Evolutionary conservation across 1,140 invertebrate genomes (phyloP).

Genomic region (Lanistes nyassanus): DNA sequence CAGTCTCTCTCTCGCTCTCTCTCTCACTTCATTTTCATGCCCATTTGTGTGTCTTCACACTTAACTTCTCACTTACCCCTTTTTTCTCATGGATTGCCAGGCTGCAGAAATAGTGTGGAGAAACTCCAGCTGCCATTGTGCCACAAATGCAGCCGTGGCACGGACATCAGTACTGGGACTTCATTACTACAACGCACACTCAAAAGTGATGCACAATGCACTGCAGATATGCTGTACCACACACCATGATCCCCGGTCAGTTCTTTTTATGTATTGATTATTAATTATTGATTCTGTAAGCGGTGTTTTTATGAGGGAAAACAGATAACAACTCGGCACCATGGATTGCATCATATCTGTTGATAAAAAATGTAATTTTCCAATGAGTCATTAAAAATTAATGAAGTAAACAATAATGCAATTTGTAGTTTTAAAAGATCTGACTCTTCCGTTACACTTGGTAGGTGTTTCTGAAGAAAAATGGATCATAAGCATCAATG

Average conservation of each 20-base stretch:
- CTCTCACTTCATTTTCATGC: neutral
- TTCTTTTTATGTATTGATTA: neutral
- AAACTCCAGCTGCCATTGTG: slow-evolving; percentile 40
- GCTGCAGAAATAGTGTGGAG: slow-evolving; percentile 62
- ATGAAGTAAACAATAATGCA: too few species aligned
- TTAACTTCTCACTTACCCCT: too few species aligned
- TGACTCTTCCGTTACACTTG: too few species aligned
- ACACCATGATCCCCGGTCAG: slow-evolving; percentile 58
- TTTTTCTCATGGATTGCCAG: slow-evolving; percentile 31
- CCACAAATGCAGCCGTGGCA: slow-evolving; percentile 54
- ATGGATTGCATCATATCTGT: neutral
- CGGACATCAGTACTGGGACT: slow-evolving; percentile 54
- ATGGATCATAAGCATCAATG: neutral
- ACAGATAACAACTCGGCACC: neutral
- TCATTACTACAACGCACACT: slow-evolving; percentile 53
- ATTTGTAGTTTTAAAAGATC: too few species aligned
- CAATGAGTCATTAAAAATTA: too few species aligned
- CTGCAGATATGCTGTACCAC: slow-evolving; percentile 56
- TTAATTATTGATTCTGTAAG: neutral
- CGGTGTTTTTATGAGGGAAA: neutral
- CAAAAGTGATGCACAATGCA: slow-evolving; percentile 60
- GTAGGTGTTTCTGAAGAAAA: neutral
- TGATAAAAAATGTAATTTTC: too few species aligned
- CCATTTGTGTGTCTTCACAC: slow-evolving; percentile 1
- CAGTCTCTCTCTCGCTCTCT: neutral